A percentile compares a stretch with the other conserved stretches of the same genome.
Conservation (phyloP, 2,888 invertebrate genomes). For the Euplagia quadripunctaria region DNA sequence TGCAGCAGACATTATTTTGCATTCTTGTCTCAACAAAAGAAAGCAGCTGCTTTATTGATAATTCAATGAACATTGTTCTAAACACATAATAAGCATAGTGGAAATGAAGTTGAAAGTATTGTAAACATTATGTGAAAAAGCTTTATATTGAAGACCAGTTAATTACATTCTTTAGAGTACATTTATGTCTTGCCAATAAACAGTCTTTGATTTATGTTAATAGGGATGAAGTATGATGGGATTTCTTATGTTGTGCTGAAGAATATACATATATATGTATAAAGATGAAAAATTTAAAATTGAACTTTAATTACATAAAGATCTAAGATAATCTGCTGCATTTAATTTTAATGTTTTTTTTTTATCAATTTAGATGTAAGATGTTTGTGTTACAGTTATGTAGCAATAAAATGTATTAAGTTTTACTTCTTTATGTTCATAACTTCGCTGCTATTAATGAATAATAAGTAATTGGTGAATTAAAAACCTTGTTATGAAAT, state of each 20-base stretch:
- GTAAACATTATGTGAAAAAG: neutral
- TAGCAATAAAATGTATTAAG: conserved; percentile 48
- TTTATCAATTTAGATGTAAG: conserved; percentile 38
- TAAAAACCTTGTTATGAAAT: neutral
- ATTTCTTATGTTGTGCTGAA: neutral
- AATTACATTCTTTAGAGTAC: neutral
- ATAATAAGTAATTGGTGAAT: neutral
- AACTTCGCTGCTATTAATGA: conserved; percentile 18
- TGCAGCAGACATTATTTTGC: conserved; percentile 20
- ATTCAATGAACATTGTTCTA: neutral
- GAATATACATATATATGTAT: neutral
- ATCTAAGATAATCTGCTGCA: conserved; percentile 35
- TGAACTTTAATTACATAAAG: neutral
- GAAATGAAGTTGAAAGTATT: neutral
- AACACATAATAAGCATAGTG: neutral
- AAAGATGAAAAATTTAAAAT: neutral
- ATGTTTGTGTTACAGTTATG: conserved; percentile 39
- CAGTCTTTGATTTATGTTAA: neutral
- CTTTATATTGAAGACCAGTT: neutral
- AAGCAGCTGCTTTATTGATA: neutral
- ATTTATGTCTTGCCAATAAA: no score
- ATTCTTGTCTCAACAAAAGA: neutral
- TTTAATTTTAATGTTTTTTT: conserved; percentile 39
- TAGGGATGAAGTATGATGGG: neutral
- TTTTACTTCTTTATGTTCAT: conserved; percentile 35